Conservation (phyloP, 2,888 invertebrate genomes). For the Drosophila pegasa region DNA sequence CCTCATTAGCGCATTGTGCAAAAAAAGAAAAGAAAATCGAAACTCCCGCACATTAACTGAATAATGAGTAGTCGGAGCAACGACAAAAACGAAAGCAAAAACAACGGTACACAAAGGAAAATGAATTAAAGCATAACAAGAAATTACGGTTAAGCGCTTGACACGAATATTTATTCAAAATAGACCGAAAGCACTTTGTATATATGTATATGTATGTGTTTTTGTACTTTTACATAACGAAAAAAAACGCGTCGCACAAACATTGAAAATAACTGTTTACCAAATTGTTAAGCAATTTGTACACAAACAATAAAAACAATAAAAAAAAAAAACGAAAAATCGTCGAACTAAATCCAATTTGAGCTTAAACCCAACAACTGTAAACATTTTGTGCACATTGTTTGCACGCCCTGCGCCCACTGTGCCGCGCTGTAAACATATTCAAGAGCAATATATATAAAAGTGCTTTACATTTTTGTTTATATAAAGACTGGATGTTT, state of each 20-base stretch:
- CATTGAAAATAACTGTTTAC: slow-evolving; percentile 40
- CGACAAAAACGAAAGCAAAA: slow-evolving; percentile 26
- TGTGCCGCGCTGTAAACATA: slow-evolving; percentile 45
- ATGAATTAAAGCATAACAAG: slow-evolving; percentile 21
- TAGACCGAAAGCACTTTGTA: slow-evolving; percentile 10
- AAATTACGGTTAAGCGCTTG: slow-evolving; percentile 32
- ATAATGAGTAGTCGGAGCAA: slow-evolving; percentile 21
- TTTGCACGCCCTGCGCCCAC: slow-evolving; percentile 32
- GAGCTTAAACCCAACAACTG: slow-evolving; percentile 34
- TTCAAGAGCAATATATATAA: slow-evolving; percentile 25
- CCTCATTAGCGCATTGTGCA: slow-evolving; percentile 17
- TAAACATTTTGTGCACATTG: slow-evolving; percentile 3
- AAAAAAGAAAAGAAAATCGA: slow-evolving; percentile 65
- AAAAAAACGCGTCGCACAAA: slow-evolving; percentile 19
- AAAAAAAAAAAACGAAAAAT: slow-evolving; percentile 1
- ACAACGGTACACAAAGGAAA: slow-evolving; percentile 21
- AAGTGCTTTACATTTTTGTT: slow-evolving; percentile 39
- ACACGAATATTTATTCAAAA: slow-evolving; percentile 31
- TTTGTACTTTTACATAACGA: slow-evolving; percentile 49
- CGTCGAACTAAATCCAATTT: slow-evolving; percentile 7
- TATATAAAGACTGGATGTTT: slow-evolving; percentile 32
- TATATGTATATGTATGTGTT: not conserved
- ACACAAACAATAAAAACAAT: slow-evolving; percentile 21
- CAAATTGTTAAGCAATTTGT: slow-evolving; percentile 34
- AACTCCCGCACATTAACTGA: slow-evolving; percentile 49